These are phyloP conservation scores for Sebastes taczanowskii DNA, from an alignment of 2,797 vertebrate genomes.

Conservation along the genomic window DNA sequence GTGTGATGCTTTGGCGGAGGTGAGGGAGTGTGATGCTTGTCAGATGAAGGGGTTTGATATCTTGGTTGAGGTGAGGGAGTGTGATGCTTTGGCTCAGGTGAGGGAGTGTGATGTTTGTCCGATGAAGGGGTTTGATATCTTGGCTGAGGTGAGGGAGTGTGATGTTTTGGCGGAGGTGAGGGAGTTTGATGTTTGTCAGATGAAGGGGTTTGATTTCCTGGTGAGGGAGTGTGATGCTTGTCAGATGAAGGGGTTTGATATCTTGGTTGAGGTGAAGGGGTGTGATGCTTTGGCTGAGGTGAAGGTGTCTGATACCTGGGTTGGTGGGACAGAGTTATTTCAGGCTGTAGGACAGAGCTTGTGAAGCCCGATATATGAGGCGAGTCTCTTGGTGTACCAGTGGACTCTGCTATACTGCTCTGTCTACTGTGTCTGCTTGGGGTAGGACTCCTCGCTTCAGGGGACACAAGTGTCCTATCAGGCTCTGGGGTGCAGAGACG, in stretches of 20 bases:
- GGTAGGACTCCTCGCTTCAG: slow-evolving; percentile 34
- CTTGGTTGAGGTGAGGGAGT: too few species aligned
- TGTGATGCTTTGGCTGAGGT: slow-evolving; percentile 35
- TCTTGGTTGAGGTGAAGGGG: slow-evolving; percentile 37
- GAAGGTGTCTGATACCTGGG: slow-evolving; percentile 55
- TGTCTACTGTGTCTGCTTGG: slow-evolving; percentile 32
- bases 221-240: neutral
- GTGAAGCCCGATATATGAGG: slow-evolving; percentile 26
- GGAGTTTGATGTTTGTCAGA: slow-evolving; percentile 30
- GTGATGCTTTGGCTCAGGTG: too few species aligned
- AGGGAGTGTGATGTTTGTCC: too few species aligned
- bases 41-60: neutral
- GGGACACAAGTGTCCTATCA: slow-evolving; percentile 32
- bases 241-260: too few species aligned
- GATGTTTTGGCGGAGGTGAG: slow-evolving; percentile 14
- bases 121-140: too few species aligned
- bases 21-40: too few species aligned
- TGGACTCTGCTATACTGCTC: slow-evolving; percentile 37
- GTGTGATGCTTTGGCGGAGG: too few species aligned
- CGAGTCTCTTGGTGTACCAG: slow-evolving; percentile 27
- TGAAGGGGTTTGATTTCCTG: slow-evolving; percentile 38
- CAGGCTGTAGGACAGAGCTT: slow-evolving; percentile 42
- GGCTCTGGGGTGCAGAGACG: slow-evolving; percentile 42
- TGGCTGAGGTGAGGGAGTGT: too few species aligned
- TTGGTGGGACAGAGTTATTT: slow-evolving; percentile 33